phyloP scores from a whole-genome alignment of 2,113 vertebrate genomes.

The Pelecanus crispus region DNA sequence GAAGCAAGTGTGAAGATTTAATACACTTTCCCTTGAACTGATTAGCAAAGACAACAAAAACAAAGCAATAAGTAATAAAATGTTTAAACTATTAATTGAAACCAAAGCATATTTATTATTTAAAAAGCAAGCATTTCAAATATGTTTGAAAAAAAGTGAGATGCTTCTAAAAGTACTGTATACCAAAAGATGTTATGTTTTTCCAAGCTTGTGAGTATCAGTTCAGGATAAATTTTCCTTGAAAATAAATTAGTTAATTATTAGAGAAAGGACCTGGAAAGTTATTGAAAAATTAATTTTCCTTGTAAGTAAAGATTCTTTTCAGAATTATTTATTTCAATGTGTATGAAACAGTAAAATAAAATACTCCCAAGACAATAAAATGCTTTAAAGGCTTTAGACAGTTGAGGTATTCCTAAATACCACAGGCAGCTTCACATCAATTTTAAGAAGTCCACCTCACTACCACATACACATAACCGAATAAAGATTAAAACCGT shows the following conservation, averaged over 20 bases:
- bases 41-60: not conserved
- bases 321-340: not conserved
- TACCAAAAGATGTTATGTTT: not conserved
- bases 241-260: not conserved
- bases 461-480: not conserved
- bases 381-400: not conserved
- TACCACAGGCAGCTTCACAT: not conserved
- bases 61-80: not conserved
- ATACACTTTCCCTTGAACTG: not conserved
- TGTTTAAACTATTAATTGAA: not conserved
- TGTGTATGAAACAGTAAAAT: not conserved
- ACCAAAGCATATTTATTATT: not conserved
- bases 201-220: not conserved
- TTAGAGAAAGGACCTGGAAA: not conserved
- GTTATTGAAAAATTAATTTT: not conserved
- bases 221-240: not conserved
- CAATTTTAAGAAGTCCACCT: not conserved
- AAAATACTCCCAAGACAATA: not conserved
- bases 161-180: not conserved
- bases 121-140: not conserved
- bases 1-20: not conserved
- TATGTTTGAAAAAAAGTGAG: not conserved
- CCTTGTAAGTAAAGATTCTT: not conserved
- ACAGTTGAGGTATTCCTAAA: not conserved
- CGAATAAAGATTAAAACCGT: not conserved